A percentile compares a stretch with the other conserved stretches of the same genome.
These are phyloP conservation scores for Rafetus swinhoei DNA, from an alignment of 2,113 vertebrate genomes.

Conservation along the genomic window DNA sequence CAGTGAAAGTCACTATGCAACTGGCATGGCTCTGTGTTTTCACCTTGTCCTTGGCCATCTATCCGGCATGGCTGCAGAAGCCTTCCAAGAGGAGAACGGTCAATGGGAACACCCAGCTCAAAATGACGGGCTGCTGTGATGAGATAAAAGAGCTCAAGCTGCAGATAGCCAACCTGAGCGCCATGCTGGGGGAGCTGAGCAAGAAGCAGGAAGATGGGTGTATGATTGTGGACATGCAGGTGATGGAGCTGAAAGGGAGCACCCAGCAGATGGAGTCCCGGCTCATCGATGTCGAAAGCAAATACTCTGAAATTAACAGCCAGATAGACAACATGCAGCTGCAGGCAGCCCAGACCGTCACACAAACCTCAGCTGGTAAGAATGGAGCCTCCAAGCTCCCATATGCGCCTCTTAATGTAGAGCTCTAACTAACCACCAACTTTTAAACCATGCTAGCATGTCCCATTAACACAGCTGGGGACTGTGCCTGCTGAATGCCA, in stretches of 20 bases:
- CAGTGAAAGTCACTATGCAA: slow-evolving; percentile 40
- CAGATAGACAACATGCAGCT: slow-evolving; percentile 95
- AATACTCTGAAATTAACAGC: slow-evolving; percentile 95
- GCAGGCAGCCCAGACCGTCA: slow-evolving; percentile 88
- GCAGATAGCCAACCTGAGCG: slow-evolving; percentile 92
- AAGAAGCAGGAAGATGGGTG: slow-evolving; percentile 91
- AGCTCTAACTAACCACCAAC: accelerated
- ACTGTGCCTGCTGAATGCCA: background rate
- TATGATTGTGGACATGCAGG: slow-evolving; percentile 87
- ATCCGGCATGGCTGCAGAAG: slow-evolving; percentile 81
- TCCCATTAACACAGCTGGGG: accelerated
- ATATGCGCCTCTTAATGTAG: background rate
- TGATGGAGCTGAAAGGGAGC: slow-evolving; percentile 91
- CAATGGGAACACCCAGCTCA: slow-evolving; percentile 62
- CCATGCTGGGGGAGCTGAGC: slow-evolving; percentile 86
- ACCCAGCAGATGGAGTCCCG: slow-evolving; percentile 87
- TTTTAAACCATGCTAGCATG: background rate
- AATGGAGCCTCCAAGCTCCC: background rate
- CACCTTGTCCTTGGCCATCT: slow-evolving; percentile 29
- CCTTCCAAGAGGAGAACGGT: slow-evolving; percentile 69
- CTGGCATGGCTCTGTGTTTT: slow-evolving; percentile 73
- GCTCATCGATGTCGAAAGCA: slow-evolving; percentile 90
- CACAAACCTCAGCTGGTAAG: slow-evolving; percentile 94
- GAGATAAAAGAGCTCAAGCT: slow-evolving; percentile 89
- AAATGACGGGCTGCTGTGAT: slow-evolving; percentile 84